Percentiles rank a stretch among this genome's conserved stretches.
phyloP scores from a whole-genome alignment of 2,888 invertebrate genomes.

The Eurois occulta region DNA sequence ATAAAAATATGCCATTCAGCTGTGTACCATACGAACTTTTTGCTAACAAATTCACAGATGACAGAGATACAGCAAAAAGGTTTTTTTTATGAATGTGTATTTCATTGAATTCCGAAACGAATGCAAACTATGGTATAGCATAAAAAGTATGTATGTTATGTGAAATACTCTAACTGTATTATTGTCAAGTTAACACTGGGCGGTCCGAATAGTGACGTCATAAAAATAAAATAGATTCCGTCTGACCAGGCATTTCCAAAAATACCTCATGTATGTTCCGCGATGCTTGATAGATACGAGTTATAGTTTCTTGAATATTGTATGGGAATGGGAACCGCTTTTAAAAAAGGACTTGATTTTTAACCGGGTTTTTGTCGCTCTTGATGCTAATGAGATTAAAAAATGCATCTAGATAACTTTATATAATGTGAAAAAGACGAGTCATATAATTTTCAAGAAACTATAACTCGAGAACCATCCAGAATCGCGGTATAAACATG shows the following conservation, averaged over 20 bases:
- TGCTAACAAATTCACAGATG: constrained; percentile 3
- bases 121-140: not conserved
- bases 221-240: not conserved
- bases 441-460: no score
- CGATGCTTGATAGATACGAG: no score
- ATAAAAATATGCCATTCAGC: not conserved
- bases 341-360: no score
- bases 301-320: no score
- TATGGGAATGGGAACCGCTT: no score
- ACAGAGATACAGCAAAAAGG: constrained; percentile 9
- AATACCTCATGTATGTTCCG: not conserved
- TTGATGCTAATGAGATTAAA: no score
- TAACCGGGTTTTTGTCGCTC: no score
- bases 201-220: not conserved
- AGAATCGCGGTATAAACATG: no score
- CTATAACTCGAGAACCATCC: no score
- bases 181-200: not conserved
- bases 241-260: not conserved
- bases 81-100: constrained; percentile 1
- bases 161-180: not conserved
- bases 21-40: not conserved
- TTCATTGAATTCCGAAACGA: not conserved
- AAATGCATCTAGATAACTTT: no score
- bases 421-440: no score
- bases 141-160: not conserved